These are phyloP conservation scores for Phoxinus phoxinus DNA, from an alignment of 2,113 vertebrate genomes.

Conservation along the genomic window DNA sequence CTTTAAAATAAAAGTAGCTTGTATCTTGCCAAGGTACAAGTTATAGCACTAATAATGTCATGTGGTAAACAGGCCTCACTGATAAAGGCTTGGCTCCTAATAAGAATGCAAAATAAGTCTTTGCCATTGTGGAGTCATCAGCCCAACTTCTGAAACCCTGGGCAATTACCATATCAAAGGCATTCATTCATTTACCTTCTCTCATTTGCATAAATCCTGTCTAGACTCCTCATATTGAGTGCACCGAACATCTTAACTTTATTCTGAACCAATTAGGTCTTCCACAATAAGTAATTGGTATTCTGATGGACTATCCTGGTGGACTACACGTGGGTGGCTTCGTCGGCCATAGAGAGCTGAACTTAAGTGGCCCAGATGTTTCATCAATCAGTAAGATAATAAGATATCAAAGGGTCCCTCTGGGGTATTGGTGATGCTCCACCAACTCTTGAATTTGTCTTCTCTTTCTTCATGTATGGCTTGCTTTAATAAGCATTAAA, in stretches of 20 bases:
- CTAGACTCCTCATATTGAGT: slow-evolving; percentile 53
- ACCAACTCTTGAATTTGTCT: slow-evolving; percentile 43
- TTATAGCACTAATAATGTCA: background rate
- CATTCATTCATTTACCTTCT: slow-evolving; percentile 49
- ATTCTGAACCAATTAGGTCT: slow-evolving; percentile 66
- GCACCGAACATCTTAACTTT: slow-evolving; percentile 64
- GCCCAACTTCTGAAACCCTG: slow-evolving; percentile 51
- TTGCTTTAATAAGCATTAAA: slow-evolving; percentile 53
- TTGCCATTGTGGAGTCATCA: slow-evolving; percentile 30
- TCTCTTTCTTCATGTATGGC: slow-evolving; percentile 1
- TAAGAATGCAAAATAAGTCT: slow-evolving; percentile 1
- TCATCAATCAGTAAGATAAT: slow-evolving; percentile 64
- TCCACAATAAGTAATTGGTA: slow-evolving; percentile 65
- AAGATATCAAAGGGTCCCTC: slow-evolving; percentile 60
- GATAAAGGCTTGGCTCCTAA: slow-evolving; percentile 2
- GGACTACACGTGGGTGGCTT: slow-evolving; percentile 51
- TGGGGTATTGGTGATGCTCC: slow-evolving; percentile 38
- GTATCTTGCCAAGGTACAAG: background rate
- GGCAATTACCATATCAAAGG: slow-evolving; percentile 68
- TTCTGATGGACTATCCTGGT: slow-evolving; percentile 53
- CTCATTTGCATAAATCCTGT: slow-evolving; percentile 55
- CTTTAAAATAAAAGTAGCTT: background rate
- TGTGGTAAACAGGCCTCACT: background rate
- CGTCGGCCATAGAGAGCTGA: slow-evolving; percentile 45
- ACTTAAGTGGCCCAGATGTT: slow-evolving; percentile 65